phyloP scores from a whole-genome alignment of 2,797 vertebrate genomes.

The Antrozous pallidus region DNA sequence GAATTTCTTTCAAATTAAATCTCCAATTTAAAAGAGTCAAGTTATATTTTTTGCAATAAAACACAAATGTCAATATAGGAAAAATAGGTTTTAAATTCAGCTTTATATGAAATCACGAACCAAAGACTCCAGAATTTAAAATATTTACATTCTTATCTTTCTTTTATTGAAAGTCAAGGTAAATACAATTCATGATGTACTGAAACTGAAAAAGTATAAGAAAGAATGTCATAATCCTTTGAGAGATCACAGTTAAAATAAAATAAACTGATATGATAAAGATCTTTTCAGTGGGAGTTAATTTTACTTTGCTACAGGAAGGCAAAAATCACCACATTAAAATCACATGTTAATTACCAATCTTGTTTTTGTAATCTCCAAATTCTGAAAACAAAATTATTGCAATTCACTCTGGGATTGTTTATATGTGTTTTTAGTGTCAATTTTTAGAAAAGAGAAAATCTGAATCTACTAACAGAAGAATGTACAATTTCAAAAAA shows the following conservation, averaged over 20 bases:
- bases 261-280: slow-evolving; percentile 19
- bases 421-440: neutral
- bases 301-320: slow-evolving; percentile 25
- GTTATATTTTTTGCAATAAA: slow-evolving; percentile 23
- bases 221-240: slow-evolving; percentile 37
- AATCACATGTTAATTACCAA: slow-evolving; percentile 34
- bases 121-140: slow-evolving; percentile 40
- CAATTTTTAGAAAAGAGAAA: neutral
- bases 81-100: slow-evolving; percentile 20
- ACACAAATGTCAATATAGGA: neutral
- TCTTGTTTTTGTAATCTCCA: neutral
- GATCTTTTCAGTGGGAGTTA: neutral
- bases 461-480: neutral
- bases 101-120: slow-evolving; percentile 11
- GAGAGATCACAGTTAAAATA: neutral
- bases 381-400: slow-evolving; percentile 36
- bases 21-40: neutral
- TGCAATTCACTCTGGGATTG: neutral
- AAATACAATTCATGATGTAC: neutral
- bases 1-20: slow-evolving; percentile 39
- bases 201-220: neutral
- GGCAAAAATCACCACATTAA: slow-evolving; percentile 20
- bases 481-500: neutral
- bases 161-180: slow-evolving; percentile 23
- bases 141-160: slow-evolving; percentile 11